A percentile compares a stretch with the other conserved stretches of the same genome.
phyloP scores from a whole-genome alignment of 2,113 vertebrate genomes.

The Lampris incognitus region DNA sequence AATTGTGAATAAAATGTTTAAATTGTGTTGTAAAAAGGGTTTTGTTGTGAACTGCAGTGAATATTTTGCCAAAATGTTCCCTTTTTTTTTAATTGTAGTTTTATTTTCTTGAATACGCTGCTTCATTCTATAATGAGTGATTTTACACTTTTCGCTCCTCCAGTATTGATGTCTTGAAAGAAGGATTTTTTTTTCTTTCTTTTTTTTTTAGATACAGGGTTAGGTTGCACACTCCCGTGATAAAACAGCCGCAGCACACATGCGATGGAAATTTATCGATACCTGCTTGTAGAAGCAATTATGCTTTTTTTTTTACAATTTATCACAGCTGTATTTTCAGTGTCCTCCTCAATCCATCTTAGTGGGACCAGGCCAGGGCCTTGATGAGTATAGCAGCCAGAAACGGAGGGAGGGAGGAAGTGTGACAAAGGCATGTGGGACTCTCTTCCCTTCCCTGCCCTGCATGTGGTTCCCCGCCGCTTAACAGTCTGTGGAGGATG shows the following conservation, averaged over 20 bases:
- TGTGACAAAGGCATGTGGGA: conserved; percentile 61
- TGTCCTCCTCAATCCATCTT: conserved; percentile 69
- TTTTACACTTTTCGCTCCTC: too few relatives aligned
- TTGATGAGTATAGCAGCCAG: conserved; percentile 78
- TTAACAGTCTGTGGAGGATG: conserved; percentile 49
- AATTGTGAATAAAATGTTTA: too few relatives aligned
- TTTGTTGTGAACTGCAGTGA: conserved; percentile 13
- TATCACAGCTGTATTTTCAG: conserved; percentile 75
- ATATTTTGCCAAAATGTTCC: background rate
- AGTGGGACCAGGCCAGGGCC: conserved; percentile 59
- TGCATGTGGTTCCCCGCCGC: conserved; percentile 64
- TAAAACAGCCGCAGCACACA: conserved; percentile 53
- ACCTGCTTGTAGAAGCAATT: conserved; percentile 70
- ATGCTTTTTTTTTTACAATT: conserved; percentile 61
- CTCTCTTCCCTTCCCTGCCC: conserved; percentile 37
- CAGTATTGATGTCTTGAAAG: too few relatives aligned
- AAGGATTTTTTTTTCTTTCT: too few relatives aligned
- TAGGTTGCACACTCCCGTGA: background rate
- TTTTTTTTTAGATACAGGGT: background rate
- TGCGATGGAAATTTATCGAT: conserved; percentile 65
- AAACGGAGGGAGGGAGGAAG: conserved; percentile 67
- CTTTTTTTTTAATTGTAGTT: conserved; percentile 20
- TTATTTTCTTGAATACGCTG: background rate
- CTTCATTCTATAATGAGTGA: too few relatives aligned
- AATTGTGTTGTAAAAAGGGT: background rate